phyloP scores from a whole-genome alignment of 2,797 vertebrate genomes.

The Cuniculus paca region DNA sequence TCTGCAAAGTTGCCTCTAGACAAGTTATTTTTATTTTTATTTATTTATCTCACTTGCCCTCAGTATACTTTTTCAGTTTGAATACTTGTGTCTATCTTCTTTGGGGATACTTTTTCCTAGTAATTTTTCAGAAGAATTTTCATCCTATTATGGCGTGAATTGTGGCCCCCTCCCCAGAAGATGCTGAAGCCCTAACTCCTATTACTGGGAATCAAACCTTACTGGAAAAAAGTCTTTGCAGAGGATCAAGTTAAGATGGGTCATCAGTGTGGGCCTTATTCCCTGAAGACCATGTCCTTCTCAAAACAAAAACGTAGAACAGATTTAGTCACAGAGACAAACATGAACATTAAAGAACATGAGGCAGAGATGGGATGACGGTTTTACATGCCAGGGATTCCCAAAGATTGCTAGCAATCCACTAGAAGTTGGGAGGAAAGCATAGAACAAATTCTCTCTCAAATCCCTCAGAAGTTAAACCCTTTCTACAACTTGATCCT shows the following conservation, averaged over 20 bases:
- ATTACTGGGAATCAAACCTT: neutral
- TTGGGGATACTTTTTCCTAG: neutral
- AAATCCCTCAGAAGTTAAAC: neutral
- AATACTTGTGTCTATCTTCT: neutral
- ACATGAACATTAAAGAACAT: neutral
- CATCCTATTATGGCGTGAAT: neutral
- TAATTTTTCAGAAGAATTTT: constrained; percentile 42
- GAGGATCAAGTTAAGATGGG: neutral
- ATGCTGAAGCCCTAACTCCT: neutral
- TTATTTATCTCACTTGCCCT: neutral
- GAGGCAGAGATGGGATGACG: neutral
- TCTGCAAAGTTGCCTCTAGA: neutral
- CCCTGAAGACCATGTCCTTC: neutral
- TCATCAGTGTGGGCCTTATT: neutral
- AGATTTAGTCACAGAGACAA: neutral
- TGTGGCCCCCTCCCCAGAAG: neutral
- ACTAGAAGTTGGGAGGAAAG: neutral
- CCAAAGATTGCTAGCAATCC: neutral
- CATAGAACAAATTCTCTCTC: neutral
- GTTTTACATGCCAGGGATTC: neutral
- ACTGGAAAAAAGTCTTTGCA: neutral
- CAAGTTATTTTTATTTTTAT: neutral
- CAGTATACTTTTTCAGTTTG: neutral
- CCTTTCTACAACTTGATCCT: no score
- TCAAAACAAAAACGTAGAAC: neutral